Evolutionary conservation across 2,113 vertebrate genomes (phyloP), one percentile per base, ranked within the genome.

Genomic region (Eonycteris spelaea): DNA sequence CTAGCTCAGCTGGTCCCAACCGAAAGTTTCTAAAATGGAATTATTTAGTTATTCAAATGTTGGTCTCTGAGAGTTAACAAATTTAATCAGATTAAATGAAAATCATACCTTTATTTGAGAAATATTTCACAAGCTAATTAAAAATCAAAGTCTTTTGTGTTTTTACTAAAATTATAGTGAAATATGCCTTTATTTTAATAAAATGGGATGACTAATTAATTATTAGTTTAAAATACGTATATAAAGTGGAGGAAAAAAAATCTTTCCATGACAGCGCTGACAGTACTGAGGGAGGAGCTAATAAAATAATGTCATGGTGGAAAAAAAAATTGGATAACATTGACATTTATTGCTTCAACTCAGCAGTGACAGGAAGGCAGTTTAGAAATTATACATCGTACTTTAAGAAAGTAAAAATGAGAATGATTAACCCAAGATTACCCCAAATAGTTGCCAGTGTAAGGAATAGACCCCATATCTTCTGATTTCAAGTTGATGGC

Each of bases 21-120:
- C 6, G 28, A 48, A 33, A 91, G 35, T 45, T 30, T 7, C 38
- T 87, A 74, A 91, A 90, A 91, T 88, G 13, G 18, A 85, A n/a
- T 65, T 83, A 33, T 59, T 88, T 15, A 33, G 19, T 94, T 88
- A 85, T 90, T 73, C 77, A 40, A 94, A 90, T 93, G 92, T 68
- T 91, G 57, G 21, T 68, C 26, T 92, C 24, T 77, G n/a, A 91
- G 48, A 88, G 30, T 91, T 93, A 94, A 93, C 91, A 87, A 71
- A 67, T 70, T 95, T 91, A 40, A 73, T 79, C 84, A 91, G 51
- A 74, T 70, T 94, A 87, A 92, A 19, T 68, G 48, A 74, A 85
- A 92, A 92, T 73, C 48, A 90, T 79, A 79, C 7, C n/a, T 93
- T 93, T 80, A 83, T 19, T 86, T 91, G 67, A 95, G 80, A 88